These are phyloP conservation scores for Rhinichthys klamathensis DNA, from an alignment of 2,113 vertebrate genomes.

Conservation along the genomic window DNA sequence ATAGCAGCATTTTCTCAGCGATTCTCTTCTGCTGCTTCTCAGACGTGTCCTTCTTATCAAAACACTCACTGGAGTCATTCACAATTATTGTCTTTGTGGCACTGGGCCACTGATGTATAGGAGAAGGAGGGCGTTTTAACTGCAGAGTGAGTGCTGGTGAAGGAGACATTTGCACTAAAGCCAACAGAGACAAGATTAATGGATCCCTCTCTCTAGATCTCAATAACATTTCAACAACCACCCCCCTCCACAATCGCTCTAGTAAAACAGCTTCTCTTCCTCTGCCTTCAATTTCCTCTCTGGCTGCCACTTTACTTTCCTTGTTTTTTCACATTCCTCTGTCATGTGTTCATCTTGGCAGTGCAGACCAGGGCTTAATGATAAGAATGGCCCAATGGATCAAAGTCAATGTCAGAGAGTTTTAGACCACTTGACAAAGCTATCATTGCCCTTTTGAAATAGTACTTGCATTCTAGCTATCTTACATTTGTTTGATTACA, in stretches of 20 bases:
- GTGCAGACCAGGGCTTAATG: background rate
- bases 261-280: slow-evolving; percentile 40
- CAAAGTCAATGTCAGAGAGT: background rate
- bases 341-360: slow-evolving; percentile 36
- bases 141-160: slow-evolving; percentile 31
- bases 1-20: slow-evolving; percentile 29
- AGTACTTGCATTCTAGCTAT: background rate
- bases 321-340: slow-evolving; percentile 20
- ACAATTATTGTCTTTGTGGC: slow-evolving; percentile 33
- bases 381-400: background rate
- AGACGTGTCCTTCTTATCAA: slow-evolving; percentile 22
- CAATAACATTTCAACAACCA: background rate
- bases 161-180: slow-evolving; percentile 3
- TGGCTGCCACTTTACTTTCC: slow-evolving; percentile 16
- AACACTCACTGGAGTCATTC: slow-evolving; percentile 27
- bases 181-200: slow-evolving; percentile 32
- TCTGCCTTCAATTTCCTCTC: slow-evolving; percentile 35
- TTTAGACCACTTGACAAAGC: background rate
- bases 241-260: slow-evolving; percentile 14
- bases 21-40: slow-evolving; percentile 33
- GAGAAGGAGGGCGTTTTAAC: slow-evolving; percentile 5
- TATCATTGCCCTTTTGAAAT: background rate
- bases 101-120: slow-evolving; percentile 13
- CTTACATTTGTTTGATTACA: background rate
- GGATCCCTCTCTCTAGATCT: slow-evolving; percentile 21